These are phyloP conservation scores for Gavialis gangeticus DNA, from an alignment of 2,113 vertebrate genomes.

Conservation along the genomic window DNA sequence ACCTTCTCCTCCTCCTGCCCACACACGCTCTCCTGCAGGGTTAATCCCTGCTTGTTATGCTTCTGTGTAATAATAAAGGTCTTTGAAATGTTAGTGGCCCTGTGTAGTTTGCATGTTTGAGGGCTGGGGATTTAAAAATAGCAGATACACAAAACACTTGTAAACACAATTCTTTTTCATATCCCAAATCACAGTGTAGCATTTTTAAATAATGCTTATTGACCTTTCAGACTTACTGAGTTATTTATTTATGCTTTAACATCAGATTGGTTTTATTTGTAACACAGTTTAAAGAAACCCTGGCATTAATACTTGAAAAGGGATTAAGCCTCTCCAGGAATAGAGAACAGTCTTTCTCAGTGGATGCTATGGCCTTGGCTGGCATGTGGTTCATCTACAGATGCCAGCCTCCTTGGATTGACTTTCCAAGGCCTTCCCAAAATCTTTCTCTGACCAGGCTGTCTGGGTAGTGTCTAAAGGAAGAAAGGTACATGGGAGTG, in stretches of 20 bases:
- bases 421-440: not conserved
- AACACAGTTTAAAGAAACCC: not conserved
- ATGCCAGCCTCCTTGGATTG: not conserved
- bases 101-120: not conserved
- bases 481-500: not conserved
- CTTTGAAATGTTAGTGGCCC: no score
- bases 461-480: not conserved
- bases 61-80: no score
- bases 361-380: not conserved
- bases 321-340: not conserved
- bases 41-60: no score
- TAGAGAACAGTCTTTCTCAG: not conserved
- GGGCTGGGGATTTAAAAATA: not conserved
- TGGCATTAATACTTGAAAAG: not conserved
- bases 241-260: not conserved
- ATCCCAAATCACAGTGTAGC: not conserved
- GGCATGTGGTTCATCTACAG: not conserved
- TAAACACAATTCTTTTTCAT: not conserved
- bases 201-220: not conserved
- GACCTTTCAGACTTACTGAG: not conserved
- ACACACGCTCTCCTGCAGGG: no score
- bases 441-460: not conserved
- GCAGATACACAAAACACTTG: not conserved
- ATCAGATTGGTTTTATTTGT: not conserved
- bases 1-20: no score